phyloP scores from a whole-genome alignment of 2,888 invertebrate genomes.

The Slavum lentiscoides region DNA sequence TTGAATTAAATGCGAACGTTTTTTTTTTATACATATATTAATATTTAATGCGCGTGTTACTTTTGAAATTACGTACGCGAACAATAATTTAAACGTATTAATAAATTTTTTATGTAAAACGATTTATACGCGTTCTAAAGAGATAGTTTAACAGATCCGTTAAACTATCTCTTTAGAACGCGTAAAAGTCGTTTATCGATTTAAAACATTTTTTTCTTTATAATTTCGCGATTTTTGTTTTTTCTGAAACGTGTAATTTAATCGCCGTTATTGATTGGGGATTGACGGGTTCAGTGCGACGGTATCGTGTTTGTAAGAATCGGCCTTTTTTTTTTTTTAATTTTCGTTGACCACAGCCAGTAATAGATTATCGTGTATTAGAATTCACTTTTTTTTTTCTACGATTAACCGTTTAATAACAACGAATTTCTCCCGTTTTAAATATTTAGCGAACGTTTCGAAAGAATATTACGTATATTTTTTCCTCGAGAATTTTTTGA shows the following conservation, averaged over 20 bases:
- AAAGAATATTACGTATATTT: neutral
- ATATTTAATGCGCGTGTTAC: neutral
- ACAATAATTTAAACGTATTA: conserved; percentile 1
- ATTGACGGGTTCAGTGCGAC: neutral
- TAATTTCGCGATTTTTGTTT: neutral
- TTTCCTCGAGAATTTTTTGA: conserved; percentile 5
- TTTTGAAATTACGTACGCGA: neutral
- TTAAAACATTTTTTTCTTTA: too few species aligned
- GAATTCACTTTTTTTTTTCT: neutral
- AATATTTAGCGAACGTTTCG: conserved; percentile 2
- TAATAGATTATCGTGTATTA: conserved; percentile 12
- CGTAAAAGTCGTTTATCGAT: neutral
- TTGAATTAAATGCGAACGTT: conserved; percentile 12
- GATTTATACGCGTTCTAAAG: neutral
- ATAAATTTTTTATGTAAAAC: neutral
- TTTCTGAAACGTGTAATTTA: neutral
- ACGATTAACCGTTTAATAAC: neutral
- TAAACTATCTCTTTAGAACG: neutral
- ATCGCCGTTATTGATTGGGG: neutral
- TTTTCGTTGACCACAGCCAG: neutral
- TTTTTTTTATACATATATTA: neutral
- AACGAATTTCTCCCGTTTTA: conserved; percentile 26
- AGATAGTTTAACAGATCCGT: too few species aligned
- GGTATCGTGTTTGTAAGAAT: conserved; percentile 7
- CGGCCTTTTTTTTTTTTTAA: neutral